phyloP scores from a whole-genome alignment of 1,140 invertebrate genomes.

The Dreissena rostriformis region DNA sequence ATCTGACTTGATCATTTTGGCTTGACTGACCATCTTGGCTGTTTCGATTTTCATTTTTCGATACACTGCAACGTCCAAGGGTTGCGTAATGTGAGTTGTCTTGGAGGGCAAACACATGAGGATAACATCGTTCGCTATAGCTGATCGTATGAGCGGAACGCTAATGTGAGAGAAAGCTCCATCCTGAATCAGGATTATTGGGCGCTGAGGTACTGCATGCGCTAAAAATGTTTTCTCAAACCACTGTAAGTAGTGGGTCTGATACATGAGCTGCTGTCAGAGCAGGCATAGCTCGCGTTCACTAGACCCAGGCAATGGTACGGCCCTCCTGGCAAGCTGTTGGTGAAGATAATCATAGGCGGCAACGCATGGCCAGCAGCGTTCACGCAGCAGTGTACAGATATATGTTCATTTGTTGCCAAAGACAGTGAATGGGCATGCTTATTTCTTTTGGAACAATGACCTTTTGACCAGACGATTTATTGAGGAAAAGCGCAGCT shows the following conservation, averaged over 20 bases:
- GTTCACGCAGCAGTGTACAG: conserved; percentile 54
- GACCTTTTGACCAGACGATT: conserved; percentile 38
- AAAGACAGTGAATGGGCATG: conserved; percentile 32
- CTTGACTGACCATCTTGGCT: conserved; percentile 39
- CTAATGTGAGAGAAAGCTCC: conserved; percentile 45
- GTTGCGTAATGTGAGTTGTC: conserved; percentile 40
- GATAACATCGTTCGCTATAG: conserved; percentile 48
- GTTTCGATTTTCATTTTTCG: conserved; percentile 51
- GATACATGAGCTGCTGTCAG: conserved; percentile 56
- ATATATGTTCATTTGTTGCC: conserved; percentile 50
- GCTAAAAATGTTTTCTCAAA: conserved; percentile 46
- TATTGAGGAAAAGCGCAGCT: conserved; percentile 21
- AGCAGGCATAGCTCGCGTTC: conserved; percentile 40
- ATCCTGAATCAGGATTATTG: conserved; percentile 45
- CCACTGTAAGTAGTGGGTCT: conserved; percentile 36
- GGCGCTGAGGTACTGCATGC: conserved; percentile 13
- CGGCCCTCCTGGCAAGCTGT: conserved; percentile 8
- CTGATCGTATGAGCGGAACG: conserved; percentile 18
- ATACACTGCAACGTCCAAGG: conserved; percentile 43
- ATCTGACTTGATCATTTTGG: conserved; percentile 43
- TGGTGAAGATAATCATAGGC: conserved; percentile 52
- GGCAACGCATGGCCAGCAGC: conserved; percentile 31
- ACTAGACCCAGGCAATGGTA: conserved; percentile 27
- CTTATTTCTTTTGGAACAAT: conserved; percentile 29
- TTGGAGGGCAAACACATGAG: conserved; percentile 32